Evolutionary conservation across 2,888 invertebrate species (phyloP).

Genomic region (Allolobophora icterica): DNA sequence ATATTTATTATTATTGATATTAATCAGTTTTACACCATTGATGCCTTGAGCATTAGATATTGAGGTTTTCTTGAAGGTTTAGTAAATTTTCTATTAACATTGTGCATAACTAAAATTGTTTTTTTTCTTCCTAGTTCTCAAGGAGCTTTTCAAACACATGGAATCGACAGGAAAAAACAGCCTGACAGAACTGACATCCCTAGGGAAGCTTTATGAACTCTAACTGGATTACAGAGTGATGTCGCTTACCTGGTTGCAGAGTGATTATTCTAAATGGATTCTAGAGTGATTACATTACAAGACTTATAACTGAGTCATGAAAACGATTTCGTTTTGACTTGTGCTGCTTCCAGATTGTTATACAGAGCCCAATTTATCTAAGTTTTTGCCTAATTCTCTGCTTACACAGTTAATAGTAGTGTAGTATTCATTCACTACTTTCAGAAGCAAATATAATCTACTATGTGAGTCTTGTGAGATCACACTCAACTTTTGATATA

Average conservation of each 20-base stretch:
- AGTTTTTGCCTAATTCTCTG: not conserved
- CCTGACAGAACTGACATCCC: not conserved
- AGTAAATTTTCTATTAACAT: not conserved
- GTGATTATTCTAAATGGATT: not conserved
- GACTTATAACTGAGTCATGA: not conserved
- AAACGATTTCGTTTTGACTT: not conserved
- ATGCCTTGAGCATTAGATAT: not conserved
- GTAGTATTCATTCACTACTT: not conserved
- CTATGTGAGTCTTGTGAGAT: too few relatives aligned
- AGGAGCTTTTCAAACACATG: not conserved
- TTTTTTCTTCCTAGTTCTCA: not conserved
- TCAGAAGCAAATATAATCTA: not conserved
- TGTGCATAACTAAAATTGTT: not conserved
- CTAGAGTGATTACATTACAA: not conserved
- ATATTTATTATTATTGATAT: not conserved
- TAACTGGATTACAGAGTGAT: too few relatives aligned
- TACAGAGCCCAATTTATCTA: not conserved
- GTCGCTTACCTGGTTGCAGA: too few relatives aligned
- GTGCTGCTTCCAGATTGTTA: not conserved
- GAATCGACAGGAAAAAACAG: not conserved
- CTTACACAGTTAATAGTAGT: not conserved
- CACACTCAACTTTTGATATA: too few relatives aligned
- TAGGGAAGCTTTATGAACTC: constrained; percentile 17
- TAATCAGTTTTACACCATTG: not conserved
- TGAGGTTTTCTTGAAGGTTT: not conserved